phyloP scores from a whole-genome alignment of 1,140 invertebrate genomes.

The Triops cancriformis region DNA sequence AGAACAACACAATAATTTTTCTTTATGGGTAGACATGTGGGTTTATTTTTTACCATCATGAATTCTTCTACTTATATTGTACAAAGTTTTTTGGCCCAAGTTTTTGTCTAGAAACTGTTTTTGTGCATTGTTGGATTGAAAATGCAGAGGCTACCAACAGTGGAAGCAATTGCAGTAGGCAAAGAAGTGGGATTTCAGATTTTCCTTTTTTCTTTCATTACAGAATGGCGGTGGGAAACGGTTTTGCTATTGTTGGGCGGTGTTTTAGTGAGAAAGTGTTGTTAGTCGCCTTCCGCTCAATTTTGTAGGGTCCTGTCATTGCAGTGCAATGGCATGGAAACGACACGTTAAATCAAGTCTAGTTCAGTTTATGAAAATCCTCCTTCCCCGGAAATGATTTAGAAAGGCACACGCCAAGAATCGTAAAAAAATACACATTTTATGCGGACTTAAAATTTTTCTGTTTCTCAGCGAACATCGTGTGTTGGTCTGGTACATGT shows the following conservation, averaged over 20 bases:
- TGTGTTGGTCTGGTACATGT: no score
- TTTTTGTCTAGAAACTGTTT: neutral
- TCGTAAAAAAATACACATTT: conserved; percentile 2
- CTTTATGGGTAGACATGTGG: no score
- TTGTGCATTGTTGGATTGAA: neutral
- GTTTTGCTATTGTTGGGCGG: neutral
- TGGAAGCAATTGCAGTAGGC: neutral
- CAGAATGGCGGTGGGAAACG: neutral
- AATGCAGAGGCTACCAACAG: neutral
- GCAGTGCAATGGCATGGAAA: conserved; percentile 5
- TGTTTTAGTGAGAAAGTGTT: neutral
- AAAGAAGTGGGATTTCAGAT: neutral
- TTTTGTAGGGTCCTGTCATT: neutral
- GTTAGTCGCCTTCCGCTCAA: conserved; percentile 12
- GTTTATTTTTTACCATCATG: neutral
- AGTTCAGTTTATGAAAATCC: neutral
- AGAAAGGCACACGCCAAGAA: neutral
- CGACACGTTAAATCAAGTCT: neutral
- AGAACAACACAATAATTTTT: no score
- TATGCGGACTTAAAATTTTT: no score
- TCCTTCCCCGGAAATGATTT: neutral
- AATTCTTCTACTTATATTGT: conserved; percentile 5
- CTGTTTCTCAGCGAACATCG: no score
- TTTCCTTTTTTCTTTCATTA: neutral
- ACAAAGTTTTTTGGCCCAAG: neutral